phyloP scores from a whole-genome alignment of 1,140 invertebrate genomes.

The Proctacanthus coquilletti region DNA sequence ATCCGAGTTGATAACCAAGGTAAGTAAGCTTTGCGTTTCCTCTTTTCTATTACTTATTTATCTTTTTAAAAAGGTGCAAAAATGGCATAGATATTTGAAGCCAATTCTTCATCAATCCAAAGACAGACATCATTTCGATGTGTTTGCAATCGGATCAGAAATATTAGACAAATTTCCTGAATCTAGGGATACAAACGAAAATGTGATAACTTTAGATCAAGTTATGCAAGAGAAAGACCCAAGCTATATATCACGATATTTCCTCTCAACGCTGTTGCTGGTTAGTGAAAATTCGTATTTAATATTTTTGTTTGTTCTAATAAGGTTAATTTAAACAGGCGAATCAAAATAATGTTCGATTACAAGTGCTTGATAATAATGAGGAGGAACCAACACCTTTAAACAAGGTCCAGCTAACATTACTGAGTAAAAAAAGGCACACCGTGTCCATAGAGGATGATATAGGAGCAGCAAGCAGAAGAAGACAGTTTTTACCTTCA shows the following conservation, averaged over 20 bases:
- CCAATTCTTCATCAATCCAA: conserved; percentile 18
- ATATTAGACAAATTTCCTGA: conserved; percentile 11
- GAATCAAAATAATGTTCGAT: conserved; percentile 10
- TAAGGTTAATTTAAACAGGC: conserved; percentile 1
- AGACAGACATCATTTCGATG: conserved; percentile 22
- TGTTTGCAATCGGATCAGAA: conserved; percentile 18
- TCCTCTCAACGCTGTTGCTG: conserved; percentile 19
- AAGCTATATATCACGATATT: conserved; percentile 16
- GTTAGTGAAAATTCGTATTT: conserved; percentile 9
- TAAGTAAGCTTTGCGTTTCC: too few relatives aligned
- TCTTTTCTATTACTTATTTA: too few relatives aligned
- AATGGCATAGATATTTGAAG: conserved; percentile 19
- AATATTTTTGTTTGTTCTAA: background rate
- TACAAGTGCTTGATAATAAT: conserved; percentile 4
- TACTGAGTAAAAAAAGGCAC: conserved; percentile 10
- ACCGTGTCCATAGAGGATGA: conserved; percentile 10
- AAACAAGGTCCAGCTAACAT: conserved; percentile 7
- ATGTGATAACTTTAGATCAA: conserved; percentile 10
- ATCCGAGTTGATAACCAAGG: too few relatives aligned
- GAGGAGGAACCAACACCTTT: conserved; percentile 5
- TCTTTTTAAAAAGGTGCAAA: too few relatives aligned
- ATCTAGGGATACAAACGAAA: background rate
- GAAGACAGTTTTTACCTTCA: too few relatives aligned
- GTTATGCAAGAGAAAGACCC: conserved; percentile 16
- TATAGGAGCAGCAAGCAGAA: too few relatives aligned